phyloP scores from a whole-genome alignment of 2,888 invertebrate species.

The Cheilosia impressa region DNA sequence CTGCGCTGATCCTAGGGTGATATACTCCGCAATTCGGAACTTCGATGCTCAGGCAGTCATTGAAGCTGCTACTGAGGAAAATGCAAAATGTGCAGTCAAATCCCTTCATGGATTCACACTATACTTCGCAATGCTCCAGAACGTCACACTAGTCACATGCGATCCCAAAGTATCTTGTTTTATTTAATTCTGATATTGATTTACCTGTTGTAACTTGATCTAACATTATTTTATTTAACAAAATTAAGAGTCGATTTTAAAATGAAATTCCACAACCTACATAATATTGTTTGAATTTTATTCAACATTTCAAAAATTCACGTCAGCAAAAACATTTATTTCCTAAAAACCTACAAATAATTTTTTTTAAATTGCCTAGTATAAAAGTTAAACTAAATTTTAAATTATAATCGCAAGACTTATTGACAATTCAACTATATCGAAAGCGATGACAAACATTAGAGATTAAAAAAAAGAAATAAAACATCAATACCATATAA shows the following conservation, averaged over 20 bases:
- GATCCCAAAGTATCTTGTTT: too few relatives aligned
- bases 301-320: conserved; percentile 26
- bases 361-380: conserved; percentile 39
- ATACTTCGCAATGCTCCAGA: too few relatives aligned
- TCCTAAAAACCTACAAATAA: conserved; percentile 4
- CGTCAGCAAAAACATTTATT: conserved; percentile 38
- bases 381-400: conserved; percentile 10
- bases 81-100: too few relatives aligned
- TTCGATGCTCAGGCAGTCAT: too few relatives aligned
- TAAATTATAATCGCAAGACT: conserved; percentile 49
- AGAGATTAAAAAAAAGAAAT: conserved; percentile 50
- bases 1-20: too few relatives aligned
- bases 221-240: neutral
- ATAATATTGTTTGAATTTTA: conserved; percentile 41
- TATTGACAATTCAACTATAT: conserved; percentile 64
- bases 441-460: conserved; percentile 75
- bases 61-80: too few relatives aligned
- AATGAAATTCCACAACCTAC: conserved; percentile 28
- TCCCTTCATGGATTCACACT: too few relatives aligned
- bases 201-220: too few relatives aligned
- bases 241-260: neutral
- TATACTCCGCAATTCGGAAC: too few relatives aligned
- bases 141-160: too few relatives aligned
- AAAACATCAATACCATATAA: conserved; percentile 21
- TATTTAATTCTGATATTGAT: too few relatives aligned